phyloP scores from a whole-genome alignment of 2,888 invertebrate genomes.

The Drosophila buzzatii region DNA sequence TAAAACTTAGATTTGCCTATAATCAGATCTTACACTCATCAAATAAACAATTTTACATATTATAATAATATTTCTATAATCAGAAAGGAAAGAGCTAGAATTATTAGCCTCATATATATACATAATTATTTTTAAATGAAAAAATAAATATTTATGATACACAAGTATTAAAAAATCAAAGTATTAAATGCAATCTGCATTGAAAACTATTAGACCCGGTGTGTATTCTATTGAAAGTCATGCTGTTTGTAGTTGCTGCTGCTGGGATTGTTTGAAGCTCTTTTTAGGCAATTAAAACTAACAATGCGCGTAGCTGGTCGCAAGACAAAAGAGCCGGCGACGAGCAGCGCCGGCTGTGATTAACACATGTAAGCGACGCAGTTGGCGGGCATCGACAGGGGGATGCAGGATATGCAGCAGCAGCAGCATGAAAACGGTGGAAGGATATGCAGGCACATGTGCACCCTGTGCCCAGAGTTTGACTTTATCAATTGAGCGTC shows the following conservation, averaged over 20 bases:
- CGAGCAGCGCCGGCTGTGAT: slow-evolving; percentile 70
- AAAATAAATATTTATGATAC: background rate
- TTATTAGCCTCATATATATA: no score
- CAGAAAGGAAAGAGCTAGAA: no score
- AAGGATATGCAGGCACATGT: slow-evolving; percentile 55
- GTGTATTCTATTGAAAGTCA: slow-evolving; percentile 6
- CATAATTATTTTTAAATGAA: no score
- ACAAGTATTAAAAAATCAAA: background rate
- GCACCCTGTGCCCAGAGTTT: slow-evolving; percentile 66
- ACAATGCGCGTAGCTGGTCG: slow-evolving; percentile 60
- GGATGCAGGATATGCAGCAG: slow-evolving; percentile 33
- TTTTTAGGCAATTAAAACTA: slow-evolving; percentile 81
- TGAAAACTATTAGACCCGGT: background rate
- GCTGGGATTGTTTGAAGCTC: slow-evolving; percentile 61
- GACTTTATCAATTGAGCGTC: slow-evolving; percentile 84
- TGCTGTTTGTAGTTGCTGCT: slow-evolving; percentile 17
- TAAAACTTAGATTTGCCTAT: no score
- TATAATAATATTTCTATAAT: no score
- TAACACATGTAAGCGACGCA: slow-evolving; percentile 81
- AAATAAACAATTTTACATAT: no score
- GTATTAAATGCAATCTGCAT: background rate
- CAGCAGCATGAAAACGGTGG: slow-evolving; percentile 16
- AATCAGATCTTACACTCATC: no score
- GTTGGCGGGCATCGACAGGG: slow-evolving; percentile 47
- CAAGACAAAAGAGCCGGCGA: slow-evolving; percentile 66